These are phyloP conservation scores for Strigamia maritima DNA, from an alignment of 2,888 invertebrate species.

Conservation along the genomic window DNA sequence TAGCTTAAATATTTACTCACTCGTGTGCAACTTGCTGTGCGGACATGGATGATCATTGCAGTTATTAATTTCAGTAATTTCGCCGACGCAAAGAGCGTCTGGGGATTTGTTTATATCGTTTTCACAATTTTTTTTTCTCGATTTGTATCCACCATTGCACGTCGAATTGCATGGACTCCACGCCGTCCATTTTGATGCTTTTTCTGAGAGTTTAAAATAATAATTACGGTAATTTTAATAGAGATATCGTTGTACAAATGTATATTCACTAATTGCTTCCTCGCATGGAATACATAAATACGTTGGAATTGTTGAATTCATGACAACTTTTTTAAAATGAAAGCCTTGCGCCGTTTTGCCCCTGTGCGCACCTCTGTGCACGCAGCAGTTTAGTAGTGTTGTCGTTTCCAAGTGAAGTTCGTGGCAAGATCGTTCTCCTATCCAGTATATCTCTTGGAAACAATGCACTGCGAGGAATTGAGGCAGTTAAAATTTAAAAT, in stretches of 20 bases:
- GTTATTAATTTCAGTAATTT: background rate
- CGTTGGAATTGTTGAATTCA: background rate
- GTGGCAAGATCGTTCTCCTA: background rate
- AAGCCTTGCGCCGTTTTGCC: background rate
- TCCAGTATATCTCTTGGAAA: conserved; percentile 4
- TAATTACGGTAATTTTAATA: background rate
- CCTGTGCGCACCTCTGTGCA: background rate
- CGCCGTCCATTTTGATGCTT: background rate
- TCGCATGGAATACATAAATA: background rate
- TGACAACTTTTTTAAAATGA: background rate
- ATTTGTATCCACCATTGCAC: background rate
- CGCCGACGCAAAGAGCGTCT: background rate
- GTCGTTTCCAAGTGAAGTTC: background rate
- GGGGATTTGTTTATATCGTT: background rate
- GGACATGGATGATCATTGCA: background rate
- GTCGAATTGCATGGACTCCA: background rate
- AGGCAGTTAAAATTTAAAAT: no score
- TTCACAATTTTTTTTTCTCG: background rate
- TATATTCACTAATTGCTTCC: background rate
- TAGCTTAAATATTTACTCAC: background rate
- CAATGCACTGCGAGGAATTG: background rate
- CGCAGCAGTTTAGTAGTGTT: background rate
- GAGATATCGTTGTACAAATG: background rate
- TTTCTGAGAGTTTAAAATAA: background rate
- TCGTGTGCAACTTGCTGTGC: background rate